A percentile compares a stretch with the other conserved stretches of the same genome.
phyloP scores from a whole-genome alignment of 2,113 vertebrate genomes.

The Indri indri region DNA sequence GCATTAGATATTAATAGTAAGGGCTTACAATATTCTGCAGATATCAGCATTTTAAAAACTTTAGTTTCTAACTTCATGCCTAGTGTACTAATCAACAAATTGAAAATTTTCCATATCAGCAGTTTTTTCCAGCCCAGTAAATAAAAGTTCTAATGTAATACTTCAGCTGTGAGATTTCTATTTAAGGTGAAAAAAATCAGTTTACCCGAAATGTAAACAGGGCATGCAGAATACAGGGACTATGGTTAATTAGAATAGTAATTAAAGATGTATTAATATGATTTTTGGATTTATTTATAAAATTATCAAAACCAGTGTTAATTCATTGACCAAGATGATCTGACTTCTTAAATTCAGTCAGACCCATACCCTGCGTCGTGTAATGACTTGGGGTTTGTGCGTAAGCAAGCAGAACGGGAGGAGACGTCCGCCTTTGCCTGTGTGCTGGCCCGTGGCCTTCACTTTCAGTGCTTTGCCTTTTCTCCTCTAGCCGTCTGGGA shows the following conservation, averaged over 20 bases:
- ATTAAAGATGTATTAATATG: not conserved
- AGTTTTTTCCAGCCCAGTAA: conserved; percentile 36
- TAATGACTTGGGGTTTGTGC: not conserved
- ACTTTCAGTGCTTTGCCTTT: not conserved
- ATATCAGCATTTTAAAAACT: not conserved
- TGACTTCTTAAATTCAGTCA: not conserved
- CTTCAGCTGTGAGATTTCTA: not conserved
- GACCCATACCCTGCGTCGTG: accelerated
- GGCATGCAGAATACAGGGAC: not conserved
- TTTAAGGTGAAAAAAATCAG: not conserved
- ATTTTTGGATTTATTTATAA: conserved; percentile 24
- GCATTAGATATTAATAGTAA: not conserved
- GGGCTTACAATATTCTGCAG: not conserved
- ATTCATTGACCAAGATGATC: not conserved
- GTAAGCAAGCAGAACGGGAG: not conserved
- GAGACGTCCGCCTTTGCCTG: not conserved
- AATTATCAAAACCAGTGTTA: not conserved
- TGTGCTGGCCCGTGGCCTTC: accelerated
- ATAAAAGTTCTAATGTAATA: conserved; percentile 23
- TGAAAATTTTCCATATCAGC: not conserved
- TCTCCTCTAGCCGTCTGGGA: not conserved
- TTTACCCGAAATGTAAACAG: not conserved
- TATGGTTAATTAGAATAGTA: not conserved
- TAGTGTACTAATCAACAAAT: not conserved
- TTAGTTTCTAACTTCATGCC: not conserved